Evolutionary conservation across 2,797 vertebrate genomes (phyloP).

Genomic region (Tauraco hartlaubi): DNA sequence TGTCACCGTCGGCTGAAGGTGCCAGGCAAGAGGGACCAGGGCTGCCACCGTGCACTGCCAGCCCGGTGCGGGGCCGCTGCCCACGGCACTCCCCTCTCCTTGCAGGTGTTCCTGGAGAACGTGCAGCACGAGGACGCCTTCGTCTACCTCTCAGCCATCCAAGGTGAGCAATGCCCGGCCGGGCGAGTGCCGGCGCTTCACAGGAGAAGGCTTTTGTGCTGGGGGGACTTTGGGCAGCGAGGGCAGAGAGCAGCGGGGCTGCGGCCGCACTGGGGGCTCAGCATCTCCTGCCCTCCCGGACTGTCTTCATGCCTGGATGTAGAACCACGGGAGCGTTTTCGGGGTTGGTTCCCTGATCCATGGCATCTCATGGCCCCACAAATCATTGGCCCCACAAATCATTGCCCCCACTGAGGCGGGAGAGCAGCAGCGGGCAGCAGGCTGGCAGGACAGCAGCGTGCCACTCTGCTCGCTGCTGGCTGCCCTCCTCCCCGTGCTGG

Average conservation of each 20-base stretch:
- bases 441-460: neutral
- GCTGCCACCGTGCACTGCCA: neutral
- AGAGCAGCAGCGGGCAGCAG: neutral
- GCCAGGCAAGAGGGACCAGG: neutral
- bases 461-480: neutral
- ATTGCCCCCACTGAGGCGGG: neutral
- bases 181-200: fast-evolving
- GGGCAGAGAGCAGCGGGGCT: neutral
- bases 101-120: conserved; percentile 93
- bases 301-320: fast-evolving
- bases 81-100: neutral
- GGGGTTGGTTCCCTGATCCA: fast-evolving
- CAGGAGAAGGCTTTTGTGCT: neutral
- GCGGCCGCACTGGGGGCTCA: fast-evolving
- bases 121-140: conserved; percentile 93
- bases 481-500: neutral
- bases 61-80: fast-evolving
- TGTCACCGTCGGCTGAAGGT: fast-evolving
- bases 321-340: neutral
- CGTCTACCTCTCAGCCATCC: conserved; percentile 95
- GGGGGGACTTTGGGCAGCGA: neutral
- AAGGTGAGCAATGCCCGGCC: conserved; percentile 81
- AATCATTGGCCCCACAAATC: neutral
- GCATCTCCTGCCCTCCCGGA: neutral
- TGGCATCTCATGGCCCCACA: neutral